Conservation (phyloP, 2,888 invertebrate genomes). For the Stramonita haemastoma region DNA sequence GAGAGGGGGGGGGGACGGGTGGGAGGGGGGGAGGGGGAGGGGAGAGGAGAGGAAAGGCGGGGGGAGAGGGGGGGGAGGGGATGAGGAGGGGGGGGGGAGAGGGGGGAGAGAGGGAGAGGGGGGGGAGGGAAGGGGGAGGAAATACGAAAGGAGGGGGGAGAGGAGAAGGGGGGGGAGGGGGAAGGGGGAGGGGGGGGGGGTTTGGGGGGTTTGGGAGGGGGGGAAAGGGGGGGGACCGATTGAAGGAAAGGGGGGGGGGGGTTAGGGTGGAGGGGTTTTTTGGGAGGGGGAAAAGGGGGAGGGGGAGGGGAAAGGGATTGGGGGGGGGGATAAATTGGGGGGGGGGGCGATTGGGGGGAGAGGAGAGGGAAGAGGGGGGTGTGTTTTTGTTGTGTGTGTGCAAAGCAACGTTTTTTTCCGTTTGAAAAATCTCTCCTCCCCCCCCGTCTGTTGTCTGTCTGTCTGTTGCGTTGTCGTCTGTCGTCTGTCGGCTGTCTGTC, state of each 20-base stretch:
- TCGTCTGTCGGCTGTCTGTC: too few relatives aligned
- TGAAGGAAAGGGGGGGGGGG: neutral
- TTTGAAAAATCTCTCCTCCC: too few relatives aligned
- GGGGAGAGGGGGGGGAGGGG: too few relatives aligned
- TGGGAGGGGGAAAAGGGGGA: neutral
- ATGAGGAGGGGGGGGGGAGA: neutral
- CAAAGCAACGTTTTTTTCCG: too few relatives aligned
- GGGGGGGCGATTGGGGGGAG: neutral
- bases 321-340: neutral
- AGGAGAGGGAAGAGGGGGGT: constrained; percentile 12
- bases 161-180: neutral
- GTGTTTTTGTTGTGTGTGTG: neutral
- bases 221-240: neutral
- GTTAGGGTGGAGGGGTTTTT: neutral
- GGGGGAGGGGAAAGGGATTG: neutral
- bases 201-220: neutral
- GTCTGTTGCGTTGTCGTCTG: too few relatives aligned
- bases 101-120: neutral
- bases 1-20: too few relatives aligned
- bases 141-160: neutral
- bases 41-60: too few relatives aligned
- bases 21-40: too few relatives aligned
- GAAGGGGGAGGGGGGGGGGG: neutral
- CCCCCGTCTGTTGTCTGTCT: too few relatives aligned
- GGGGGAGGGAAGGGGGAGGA: neutral